Conservation (phyloP, 2,888 invertebrate genomes). For the Antitype chi region DNA sequence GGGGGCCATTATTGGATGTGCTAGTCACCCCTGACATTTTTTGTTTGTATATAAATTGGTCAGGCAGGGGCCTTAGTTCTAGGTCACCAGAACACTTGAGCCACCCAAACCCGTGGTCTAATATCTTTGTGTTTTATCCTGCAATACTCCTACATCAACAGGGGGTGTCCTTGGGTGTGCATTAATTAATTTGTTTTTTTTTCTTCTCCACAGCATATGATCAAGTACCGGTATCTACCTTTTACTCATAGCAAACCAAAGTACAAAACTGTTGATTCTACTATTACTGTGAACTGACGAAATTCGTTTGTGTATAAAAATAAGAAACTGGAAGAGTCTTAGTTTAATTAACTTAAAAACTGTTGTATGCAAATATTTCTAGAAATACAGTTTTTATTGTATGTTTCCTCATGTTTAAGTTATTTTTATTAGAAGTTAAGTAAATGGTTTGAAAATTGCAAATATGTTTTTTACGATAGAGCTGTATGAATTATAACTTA, state of each 20-base stretch:
- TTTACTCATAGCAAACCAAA: constrained; percentile 99
- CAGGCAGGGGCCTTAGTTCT: not conserved
- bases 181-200: constrained; percentile 63
- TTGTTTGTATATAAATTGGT: not conserved
- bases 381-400: constrained; percentile 89
- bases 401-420: constrained; percentile 82
- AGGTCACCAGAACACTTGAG: not conserved
- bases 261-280: constrained; percentile 93
- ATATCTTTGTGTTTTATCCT: not conserved
- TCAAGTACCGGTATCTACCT: constrained; percentile 99
- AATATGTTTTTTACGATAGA: constrained; percentile 52
- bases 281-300: constrained; percentile 86
- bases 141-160: not conserved
- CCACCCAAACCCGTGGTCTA: not conserved
- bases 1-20: too few species aligned
- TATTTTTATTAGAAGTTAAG: constrained; percentile 63
- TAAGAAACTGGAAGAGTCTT: constrained; percentile 75
- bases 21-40: not conserved
- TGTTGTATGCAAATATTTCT: constrained; percentile 87
- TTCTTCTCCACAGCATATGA: constrained; percentile 97
- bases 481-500: not conserved
- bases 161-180: not conserved
- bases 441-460: constrained; percentile 63
- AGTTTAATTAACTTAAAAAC: constrained; percentile 85
- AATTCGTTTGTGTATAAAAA: constrained; percentile 66